Evolutionary conservation across 2,888 invertebrate genomes (phyloP), one percentile per base, ranked within the genome.

Genomic region (Andrena bicolor): DNA sequence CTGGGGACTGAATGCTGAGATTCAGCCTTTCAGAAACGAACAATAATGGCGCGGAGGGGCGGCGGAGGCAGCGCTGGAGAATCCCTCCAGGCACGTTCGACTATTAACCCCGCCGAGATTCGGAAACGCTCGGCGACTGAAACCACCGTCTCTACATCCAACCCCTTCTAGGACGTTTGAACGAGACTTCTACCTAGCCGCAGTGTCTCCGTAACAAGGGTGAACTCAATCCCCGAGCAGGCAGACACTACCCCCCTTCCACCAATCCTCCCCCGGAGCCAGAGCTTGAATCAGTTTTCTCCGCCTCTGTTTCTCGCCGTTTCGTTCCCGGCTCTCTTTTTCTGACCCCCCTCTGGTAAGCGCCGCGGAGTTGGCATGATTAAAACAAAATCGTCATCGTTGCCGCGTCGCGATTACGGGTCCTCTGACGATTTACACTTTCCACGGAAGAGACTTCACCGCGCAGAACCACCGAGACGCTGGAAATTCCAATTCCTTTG

Each of bases 21-120:
- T 88, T 80, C 86, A 75, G 84, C 72, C 84, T 86, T 79, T 80
- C 76, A 81, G 76, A 83, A 85, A 85, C 71, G 86, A 83, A 89
- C 83, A 84, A 86, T 77, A 86, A 88, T 82, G 79, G 82, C 65
- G 66, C 20, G 76, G 83, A 20, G 66, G 16, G 16, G 30, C 13
- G 20, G 63, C 58, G 77, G 76, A 74, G 76, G 84, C 64, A 76
- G 82, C 83, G 75, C 58, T 61, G 76, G 75, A 85, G 89, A 81
- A 86, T 85, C 86, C 85, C 89, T 87, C 72, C 83, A 88, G 88
- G 87, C 91, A 89, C 90, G 89, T 90, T 90, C 89, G 84, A 88
- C 90, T 91, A 91, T 92, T 90, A 91, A 91, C 90, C 87, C 88
- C 83, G 85, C 85, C 75, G 86, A 91, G 91, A 91, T 91, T 91